phyloP scores from a whole-genome alignment of 2,888 invertebrate species.

The Polyommatus icarus region DNA sequence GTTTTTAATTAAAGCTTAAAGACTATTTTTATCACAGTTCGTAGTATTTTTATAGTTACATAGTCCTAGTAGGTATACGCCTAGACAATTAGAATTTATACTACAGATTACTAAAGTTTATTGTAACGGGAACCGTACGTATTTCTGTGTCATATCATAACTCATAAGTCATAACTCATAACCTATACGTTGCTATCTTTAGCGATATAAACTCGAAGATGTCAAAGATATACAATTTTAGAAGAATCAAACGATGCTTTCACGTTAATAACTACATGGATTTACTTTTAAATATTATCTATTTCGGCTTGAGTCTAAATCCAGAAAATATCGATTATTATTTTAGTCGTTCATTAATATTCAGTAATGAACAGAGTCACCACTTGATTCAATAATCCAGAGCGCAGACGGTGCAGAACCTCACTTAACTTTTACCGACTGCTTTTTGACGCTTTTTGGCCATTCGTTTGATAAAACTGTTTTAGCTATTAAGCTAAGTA shows the following conservation, averaged over 20 bases:
- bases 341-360: constrained; percentile 20
- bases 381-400: not conserved
- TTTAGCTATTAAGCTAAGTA: not conserved
- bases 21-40: not conserved
- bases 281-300: not conserved
- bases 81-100: too few relatives aligned
- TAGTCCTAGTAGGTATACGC: not conserved
- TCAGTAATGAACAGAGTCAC: not conserved
- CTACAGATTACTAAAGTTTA: too few relatives aligned
- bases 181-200: too few relatives aligned
- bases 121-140: too few relatives aligned
- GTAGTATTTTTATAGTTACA: not conserved
- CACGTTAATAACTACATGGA: not conserved
- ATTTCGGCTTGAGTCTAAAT: not conserved
- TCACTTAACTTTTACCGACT: not conserved
- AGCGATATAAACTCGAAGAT: too few relatives aligned
- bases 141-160: too few relatives aligned
- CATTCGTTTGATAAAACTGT: not conserved
- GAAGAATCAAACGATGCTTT: too few relatives aligned
- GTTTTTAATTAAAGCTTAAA: not conserved
- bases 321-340: constrained; percentile 9
- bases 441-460: not conserved
- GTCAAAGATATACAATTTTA: too few relatives aligned
- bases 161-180: too few relatives aligned
- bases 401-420: not conserved